These are phyloP conservation scores for Philonicus albiceps DNA, from an alignment of 2,888 invertebrate species.

Conservation along the genomic window DNA sequence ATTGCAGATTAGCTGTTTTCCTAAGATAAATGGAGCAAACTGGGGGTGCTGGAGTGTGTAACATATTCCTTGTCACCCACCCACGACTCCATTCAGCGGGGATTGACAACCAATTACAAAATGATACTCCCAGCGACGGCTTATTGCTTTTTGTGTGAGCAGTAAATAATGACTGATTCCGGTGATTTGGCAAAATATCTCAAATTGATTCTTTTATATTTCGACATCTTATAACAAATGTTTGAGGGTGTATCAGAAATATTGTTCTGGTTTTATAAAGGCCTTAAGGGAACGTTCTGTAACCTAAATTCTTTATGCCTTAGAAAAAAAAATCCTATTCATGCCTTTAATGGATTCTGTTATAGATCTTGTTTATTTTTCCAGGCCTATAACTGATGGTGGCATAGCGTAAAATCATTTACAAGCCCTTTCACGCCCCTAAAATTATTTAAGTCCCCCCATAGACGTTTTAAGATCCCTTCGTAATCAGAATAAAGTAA, in stretches of 20 bases:
- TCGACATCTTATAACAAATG: neutral
- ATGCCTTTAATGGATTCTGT: neutral
- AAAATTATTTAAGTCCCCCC: neutral
- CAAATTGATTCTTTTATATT: neutral
- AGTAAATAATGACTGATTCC: neutral
- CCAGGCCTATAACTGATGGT: neutral
- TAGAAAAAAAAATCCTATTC: neutral
- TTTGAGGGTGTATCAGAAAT: neutral
- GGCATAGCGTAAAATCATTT: neutral
- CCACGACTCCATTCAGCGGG: neutral
- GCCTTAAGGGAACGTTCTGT: neutral
- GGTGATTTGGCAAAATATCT: neutral
- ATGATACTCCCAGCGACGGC: neutral
- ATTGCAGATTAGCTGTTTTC: neutral
- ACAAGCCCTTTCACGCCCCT: neutral
- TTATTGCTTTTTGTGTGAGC: neutral
- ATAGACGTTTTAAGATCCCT: neutral
- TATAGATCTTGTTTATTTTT: neutral
- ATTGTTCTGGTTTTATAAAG: neutral
- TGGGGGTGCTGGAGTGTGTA: neutral
- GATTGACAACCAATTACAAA: neutral
- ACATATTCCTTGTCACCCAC: neutral
- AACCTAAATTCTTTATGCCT: neutral
- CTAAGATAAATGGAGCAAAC: neutral
- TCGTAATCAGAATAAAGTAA: neutral